Conservation (phyloP, 2,113 vertebrate genomes). For the Oncorhynchus nerka region DNA sequence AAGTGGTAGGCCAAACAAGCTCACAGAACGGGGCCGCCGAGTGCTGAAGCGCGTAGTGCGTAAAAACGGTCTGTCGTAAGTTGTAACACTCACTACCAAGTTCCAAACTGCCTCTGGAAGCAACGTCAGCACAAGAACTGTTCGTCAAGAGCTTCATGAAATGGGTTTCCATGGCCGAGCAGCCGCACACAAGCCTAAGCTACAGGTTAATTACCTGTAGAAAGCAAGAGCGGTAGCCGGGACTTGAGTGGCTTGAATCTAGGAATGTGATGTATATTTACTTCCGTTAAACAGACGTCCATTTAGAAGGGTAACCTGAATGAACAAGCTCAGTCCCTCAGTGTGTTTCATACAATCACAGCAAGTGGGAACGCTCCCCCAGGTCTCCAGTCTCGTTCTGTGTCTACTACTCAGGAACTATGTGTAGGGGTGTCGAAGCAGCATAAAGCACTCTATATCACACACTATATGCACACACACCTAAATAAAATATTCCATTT, state of each 20-base stretch:
- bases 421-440: not conserved
- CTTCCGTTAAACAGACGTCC: slow-evolving; percentile 55
- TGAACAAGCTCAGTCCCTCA: slow-evolving; percentile 39
- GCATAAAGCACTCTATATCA: slow-evolving; percentile 1
- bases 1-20: too few species aligned
- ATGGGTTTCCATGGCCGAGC: too few species aligned
- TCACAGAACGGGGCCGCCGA: too few species aligned
- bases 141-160: too few species aligned
- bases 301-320: slow-evolving; percentile 54
- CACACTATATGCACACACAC: not conserved
- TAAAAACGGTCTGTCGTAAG: too few species aligned
- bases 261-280: slow-evolving; percentile 50
- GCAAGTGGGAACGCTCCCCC: slow-evolving; percentile 25
- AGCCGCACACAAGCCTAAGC: too few species aligned
- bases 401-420: not conserved
- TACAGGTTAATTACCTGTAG: slow-evolving; percentile 36
- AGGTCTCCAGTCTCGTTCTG: slow-evolving; percentile 2
- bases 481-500: slow-evolving; percentile 15
- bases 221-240: slow-evolving; percentile 26
- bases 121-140: too few species aligned
- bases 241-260: slow-evolving; percentile 42
- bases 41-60: too few species aligned
- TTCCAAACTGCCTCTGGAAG: too few species aligned
- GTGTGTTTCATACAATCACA: slow-evolving; percentile 36
- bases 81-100: too few species aligned